A percentile compares a stretch with the other conserved stretches of the same genome.
phyloP scores from a whole-genome alignment of 2,113 vertebrate species.

The Corydoras maculifer region DNA sequence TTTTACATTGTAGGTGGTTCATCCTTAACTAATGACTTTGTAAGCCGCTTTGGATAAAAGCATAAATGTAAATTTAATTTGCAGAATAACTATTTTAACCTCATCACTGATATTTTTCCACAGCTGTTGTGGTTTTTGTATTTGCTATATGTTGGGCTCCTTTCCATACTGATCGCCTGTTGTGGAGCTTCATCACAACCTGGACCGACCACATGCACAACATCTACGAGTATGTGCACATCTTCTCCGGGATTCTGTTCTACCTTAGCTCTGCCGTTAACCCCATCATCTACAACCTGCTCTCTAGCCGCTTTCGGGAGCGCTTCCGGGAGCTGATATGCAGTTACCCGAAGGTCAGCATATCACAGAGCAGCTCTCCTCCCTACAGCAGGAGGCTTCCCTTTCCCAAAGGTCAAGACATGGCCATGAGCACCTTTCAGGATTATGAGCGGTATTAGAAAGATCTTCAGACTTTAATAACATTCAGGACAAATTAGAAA shows the following conservation, averaged over 20 bases:
- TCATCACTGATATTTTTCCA: neutral
- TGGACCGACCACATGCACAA: constrained; percentile 66
- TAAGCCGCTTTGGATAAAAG: too few relatives aligned
- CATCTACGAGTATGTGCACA: constrained; percentile 68
- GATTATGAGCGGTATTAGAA: constrained; percentile 24
- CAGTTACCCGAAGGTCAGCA: constrained; percentile 40
- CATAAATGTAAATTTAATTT: neutral
- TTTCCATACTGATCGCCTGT: constrained; percentile 64
- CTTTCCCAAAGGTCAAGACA: constrained; percentile 37
- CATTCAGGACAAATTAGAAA: too few relatives aligned
- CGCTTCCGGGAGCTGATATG: constrained; percentile 60
- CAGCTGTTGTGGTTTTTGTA: constrained; percentile 58
- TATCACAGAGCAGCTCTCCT: constrained; percentile 52
- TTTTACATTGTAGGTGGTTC: too few relatives aligned
- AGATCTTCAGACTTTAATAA: neutral
- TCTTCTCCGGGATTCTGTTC: constrained; percentile 66
- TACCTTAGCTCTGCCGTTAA: constrained; percentile 69
- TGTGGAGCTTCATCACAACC: constrained; percentile 66
- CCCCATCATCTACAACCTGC: constrained; percentile 67
- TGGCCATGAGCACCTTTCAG: constrained; percentile 34
- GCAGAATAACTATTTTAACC: neutral
- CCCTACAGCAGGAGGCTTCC: constrained; percentile 43
- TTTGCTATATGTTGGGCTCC: constrained; percentile 67
- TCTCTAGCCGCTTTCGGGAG: constrained; percentile 66
- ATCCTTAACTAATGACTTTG: too few relatives aligned